Evolutionary conservation across 2,888 invertebrate species (phyloP), one percentile per base, ranked within the genome.

Genomic region (Trissonchulus sp.): DNA sequence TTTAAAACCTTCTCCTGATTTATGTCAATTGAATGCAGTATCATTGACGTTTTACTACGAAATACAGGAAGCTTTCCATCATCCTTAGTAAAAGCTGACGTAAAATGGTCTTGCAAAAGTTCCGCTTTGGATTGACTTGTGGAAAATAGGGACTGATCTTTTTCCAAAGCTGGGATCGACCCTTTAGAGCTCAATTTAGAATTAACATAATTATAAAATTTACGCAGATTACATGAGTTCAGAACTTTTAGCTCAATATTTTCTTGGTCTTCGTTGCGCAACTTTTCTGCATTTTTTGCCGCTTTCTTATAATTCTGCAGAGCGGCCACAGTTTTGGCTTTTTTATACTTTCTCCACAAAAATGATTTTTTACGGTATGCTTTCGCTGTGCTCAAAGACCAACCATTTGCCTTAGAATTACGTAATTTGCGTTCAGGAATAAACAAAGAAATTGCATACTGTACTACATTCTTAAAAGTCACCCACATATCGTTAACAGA

Each of bases 121-220:
- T 48, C 48, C 8, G 23, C 48, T 48, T 48, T 48, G 8, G 48
- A 8, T 48, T 23, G 48, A 48, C 23, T 48, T 15, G 8, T 48
- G 23, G 48, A 15, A 23, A 8, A 31, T 18, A 65, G 8, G n/a
- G 15, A 15, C 8, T 28, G 8, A 28, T 65, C 65, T 65, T 31
- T 28, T 8, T 18, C 15, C 30, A 65, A 34, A 28, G 30, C 31
- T 8, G 65, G 65, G 8, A 65, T 28, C 3, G 34, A 31, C 3
- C 65, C 65, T 65, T 65, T 65, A 28, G 65, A 65, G n/a, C 31
- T 34, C n/a, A 65, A 28, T 34, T 65, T 65, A 18, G 65, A 31
- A 28, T 65, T 65, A 18, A 65, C 65, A 65, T 18, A 65, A 8
- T 28, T 65, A 65, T 18, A 65, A 65, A 65, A 28, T 18, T 8